Conservation (phyloP, 2,888 invertebrate genomes). For the Belgica antarctica region DNA sequence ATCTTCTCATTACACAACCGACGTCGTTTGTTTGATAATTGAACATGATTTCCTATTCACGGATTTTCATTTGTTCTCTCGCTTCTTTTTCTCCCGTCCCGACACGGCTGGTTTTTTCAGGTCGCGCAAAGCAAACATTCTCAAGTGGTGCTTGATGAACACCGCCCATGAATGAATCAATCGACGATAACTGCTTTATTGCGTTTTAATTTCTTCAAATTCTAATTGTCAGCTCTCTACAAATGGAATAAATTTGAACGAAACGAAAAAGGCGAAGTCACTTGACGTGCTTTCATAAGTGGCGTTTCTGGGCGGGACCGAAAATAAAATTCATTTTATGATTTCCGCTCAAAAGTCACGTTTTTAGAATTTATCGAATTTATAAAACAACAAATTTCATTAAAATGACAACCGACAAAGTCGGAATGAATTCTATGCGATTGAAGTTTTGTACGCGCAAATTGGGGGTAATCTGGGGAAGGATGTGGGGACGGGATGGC, state of each 20-base stretch:
- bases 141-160: not conserved
- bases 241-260: too few relatives aligned
- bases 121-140: not conserved
- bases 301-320: not conserved
- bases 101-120: not conserved
- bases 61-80: not conserved
- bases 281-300: not conserved
- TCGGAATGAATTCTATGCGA: not conserved
- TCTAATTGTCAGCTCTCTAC: not conserved
- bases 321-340: not conserved
- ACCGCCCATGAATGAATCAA: not conserved
- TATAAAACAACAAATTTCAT: not conserved
- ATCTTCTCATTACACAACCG: constrained; percentile 14
- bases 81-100: too few relatives aligned
- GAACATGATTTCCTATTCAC: not conserved
- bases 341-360: constrained; percentile 30
- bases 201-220: not conserved
- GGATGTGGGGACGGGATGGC: too few relatives aligned
- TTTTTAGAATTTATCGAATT: not conserved
- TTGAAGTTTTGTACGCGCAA: too few relatives aligned
- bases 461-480: too few relatives aligned
- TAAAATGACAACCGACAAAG: not conserved
- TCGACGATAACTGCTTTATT: not conserved
- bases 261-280: not conserved
- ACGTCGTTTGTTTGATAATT: not conserved